Evolutionary conservation across 2,888 invertebrate species (phyloP), one percentile per base, ranked within the genome.

Genomic region (Oscheius onirici): DNA sequence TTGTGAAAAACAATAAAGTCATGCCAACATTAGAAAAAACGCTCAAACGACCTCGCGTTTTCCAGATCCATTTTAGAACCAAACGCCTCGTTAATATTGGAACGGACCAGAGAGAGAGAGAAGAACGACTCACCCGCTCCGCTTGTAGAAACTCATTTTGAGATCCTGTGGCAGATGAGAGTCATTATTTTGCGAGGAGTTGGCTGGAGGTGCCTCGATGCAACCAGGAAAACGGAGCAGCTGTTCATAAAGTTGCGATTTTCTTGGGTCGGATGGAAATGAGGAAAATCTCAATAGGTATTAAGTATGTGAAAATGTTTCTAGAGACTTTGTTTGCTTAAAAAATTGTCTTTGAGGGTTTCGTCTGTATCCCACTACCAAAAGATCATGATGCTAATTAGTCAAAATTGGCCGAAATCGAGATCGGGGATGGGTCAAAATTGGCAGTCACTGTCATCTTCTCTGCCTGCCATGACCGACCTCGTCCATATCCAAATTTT

Each of bases 401-500:
- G 3, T 3, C 17, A 22, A 58, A 58, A 58, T 58, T 58, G 58
- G 17, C 58, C 41, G 58, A 20, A 58, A 58, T 58, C 41, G 24
- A 40, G 11, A 34, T 17, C n/a, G n/a, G n/a, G n/a, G n/a, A n/a
- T n/a, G n/a, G 49, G n/a, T 6, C 3, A 8, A 63, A 63, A 63
- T 63, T 63, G 63, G 63, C 63, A n/a, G 15, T 2, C n/a, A 17
- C 46, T 6, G 26, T 49, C 46, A 28, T 61, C n/a, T n/a, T 46
- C 61, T 3, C 22, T 20, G 40, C 24, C 49, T 40, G 49, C 11
- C 63, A 49, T 49, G 46, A 17, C 44, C n/a, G 40, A 40, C 15
- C 67, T 52, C 46, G 44, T 68, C 26, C 67, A 68, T 41, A 11
- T 68, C 26, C 67, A 68, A 55, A 68, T 68, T 68, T 55, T 68